Evolutionary conservation across 2,888 invertebrate genomes (phyloP).

Genomic region (Chalcosyrphus nemorum): DNA sequence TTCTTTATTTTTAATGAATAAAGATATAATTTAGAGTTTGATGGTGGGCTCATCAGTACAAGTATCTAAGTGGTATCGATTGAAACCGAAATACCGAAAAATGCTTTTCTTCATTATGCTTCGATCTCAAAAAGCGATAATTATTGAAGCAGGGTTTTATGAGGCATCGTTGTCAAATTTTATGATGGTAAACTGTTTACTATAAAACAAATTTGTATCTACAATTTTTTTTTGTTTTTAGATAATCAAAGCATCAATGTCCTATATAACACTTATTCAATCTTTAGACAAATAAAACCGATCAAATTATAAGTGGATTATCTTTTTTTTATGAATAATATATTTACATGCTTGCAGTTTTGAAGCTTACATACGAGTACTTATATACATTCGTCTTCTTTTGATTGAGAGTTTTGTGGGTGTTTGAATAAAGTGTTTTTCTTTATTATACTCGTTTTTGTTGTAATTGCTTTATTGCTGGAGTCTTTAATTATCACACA

Average conservation of each 20-base stretch:
- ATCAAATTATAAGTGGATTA: too few species aligned
- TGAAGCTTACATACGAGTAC: too few species aligned
- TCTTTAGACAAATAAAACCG: slow-evolving; percentile 28
- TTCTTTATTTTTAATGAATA: neutral
- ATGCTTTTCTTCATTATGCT: slow-evolving; percentile 76
- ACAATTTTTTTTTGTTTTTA: neutral
- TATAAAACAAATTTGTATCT: too few species aligned
- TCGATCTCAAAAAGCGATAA: slow-evolving; percentile 77
- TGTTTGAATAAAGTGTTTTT: too few species aligned
- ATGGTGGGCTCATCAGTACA: slow-evolving; percentile 77
- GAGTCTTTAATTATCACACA: too few species aligned
- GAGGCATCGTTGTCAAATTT: slow-evolving; percentile 80
- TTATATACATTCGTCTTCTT: too few species aligned
- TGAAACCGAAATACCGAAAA: slow-evolving; percentile 76
- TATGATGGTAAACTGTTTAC: slow-evolving; percentile 76
- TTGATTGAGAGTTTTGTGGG: too few species aligned
- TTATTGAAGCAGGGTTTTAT: slow-evolving; percentile 79
- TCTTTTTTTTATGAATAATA: too few species aligned
- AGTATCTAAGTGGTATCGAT: slow-evolving; percentile 77
- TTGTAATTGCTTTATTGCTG: too few species aligned
- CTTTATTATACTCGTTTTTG: too few species aligned
- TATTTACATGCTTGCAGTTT: too few species aligned
- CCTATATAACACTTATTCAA: slow-evolving; percentile 60
- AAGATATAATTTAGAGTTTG: slow-evolving; percentile 75
- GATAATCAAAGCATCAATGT: slow-evolving; percentile 62